phyloP scores from a whole-genome alignment of 2,888 invertebrate genomes.

The Allophyes oxyacanthae region DNA sequence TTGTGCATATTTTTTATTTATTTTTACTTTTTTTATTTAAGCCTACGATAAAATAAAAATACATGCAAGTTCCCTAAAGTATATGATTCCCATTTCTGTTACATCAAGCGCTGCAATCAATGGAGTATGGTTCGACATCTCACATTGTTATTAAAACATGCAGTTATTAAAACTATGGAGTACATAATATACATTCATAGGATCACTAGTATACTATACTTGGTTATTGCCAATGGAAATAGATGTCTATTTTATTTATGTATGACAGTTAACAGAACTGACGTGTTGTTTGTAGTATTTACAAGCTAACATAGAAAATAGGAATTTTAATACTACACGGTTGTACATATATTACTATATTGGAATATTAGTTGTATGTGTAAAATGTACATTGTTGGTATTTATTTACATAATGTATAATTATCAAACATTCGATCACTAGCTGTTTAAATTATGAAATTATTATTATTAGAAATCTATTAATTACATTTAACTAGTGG shows the following conservation, averaged over 20 bases:
- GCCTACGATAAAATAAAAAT: no score
- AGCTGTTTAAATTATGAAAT: no score
- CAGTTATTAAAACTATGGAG: no score
- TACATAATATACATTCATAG: no score
- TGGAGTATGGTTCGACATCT: no score
- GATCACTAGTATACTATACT: no score
- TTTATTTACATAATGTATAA: constrained; percentile 45
- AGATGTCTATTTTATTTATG: background rate
- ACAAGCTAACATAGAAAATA: constrained; percentile 24
- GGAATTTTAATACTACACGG: constrained; percentile 6
- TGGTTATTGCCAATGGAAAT: background rate
- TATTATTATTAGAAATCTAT: constrained; percentile 41
- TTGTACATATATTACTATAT: constrained; percentile 19
- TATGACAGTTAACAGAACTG: background rate
- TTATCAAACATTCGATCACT: constrained; percentile 9
- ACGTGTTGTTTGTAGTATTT: constrained; percentile 13
- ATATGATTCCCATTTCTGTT: no score
- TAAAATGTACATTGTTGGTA: constrained; percentile 38
- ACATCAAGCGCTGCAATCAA: no score
- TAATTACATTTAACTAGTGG: constrained; percentile 59
- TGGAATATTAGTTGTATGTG: constrained; percentile 22
- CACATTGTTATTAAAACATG: no score
- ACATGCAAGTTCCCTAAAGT: no score
- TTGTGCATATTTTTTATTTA: no score
- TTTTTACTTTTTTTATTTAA: no score